Evolutionary conservation across 2,797 vertebrate species (phyloP), one percentile per base, ranked within the genome.

Genomic region (Helarctos malayanus): DNA sequence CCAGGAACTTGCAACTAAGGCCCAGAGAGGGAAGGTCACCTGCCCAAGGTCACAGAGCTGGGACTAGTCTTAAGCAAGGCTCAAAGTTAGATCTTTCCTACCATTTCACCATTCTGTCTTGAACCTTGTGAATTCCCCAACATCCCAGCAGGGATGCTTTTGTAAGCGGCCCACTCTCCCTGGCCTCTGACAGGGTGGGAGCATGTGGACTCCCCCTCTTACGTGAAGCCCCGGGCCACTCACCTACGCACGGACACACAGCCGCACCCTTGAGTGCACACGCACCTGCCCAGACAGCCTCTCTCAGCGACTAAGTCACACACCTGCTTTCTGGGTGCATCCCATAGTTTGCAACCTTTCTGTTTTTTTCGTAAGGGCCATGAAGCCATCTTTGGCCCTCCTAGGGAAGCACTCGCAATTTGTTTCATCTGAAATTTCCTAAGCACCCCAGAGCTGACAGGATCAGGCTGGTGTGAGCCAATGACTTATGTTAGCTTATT

Each of bases 201-300:
- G 47, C 69, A 38, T 0, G 0, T 41, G 27, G 71, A 12, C 7
- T 16, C 41, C 25, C 41, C 35, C 27, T 56, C 21, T 9, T 32
- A 12, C 47, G 11, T 3, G 47, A 8, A 16, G 45, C 59, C 76
- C 19, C 2, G 0, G 21, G 47, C 88, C 54, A 71, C 78, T 56
- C 56, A 5, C 16, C 29, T 29, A 7, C 19, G 1, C 35, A 21
- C 5, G 0, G 78, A 38, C 29, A 21, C 83, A 19, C 47, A 79
- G 57, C 56, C 63, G 12, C 7, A 7, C n/a, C 14, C 65, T 35
- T 0, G 1, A 35, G 57, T 49, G 16, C 0, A 1, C 35, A 7
- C 29, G 2, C 14, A 9, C 18, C 19, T 21, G 35, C 61, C 10
- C 52, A 0, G 0, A 5, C 13, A 23, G 61, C 57, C 54, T 45